phyloP scores from a whole-genome alignment of 2,888 invertebrate species.

The Erynnis tages region DNA sequence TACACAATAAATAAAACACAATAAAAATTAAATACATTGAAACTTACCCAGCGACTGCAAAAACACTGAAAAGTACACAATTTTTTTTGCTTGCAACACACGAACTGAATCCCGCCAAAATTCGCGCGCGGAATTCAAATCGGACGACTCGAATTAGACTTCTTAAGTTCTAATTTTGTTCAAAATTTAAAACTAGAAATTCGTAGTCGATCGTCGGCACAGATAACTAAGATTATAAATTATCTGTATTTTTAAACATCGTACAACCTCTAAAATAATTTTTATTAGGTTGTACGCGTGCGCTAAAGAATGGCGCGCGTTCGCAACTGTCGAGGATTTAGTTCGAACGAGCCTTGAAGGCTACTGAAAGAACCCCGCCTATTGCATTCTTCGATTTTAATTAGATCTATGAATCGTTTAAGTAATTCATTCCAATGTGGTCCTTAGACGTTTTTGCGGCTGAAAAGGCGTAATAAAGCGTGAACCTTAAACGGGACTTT shows the following conservation, averaged over 20 bases:
- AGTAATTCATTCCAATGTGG: conserved; percentile 35
- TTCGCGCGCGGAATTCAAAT: conserved; percentile 51
- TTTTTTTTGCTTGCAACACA: conserved; percentile 44
- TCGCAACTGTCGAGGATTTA: conserved; percentile 53
- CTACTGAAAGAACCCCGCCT: conserved; percentile 65
- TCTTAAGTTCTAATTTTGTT: conserved; percentile 36
- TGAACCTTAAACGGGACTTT: neutral
- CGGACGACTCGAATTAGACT: conserved; percentile 41
- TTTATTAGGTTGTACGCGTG: conserved; percentile 73
- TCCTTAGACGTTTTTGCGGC: conserved; percentile 21
- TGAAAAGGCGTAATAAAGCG: conserved; percentile 11
- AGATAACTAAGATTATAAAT: conserved; percentile 31
- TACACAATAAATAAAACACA: neutral
- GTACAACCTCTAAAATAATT: conserved; percentile 64
- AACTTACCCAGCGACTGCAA: conserved; percentile 47
- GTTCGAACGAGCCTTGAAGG: conserved; percentile 64
- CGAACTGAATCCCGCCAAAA: conserved; percentile 48
- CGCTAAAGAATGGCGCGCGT: conserved; percentile 56
- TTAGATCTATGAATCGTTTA: conserved; percentile 32
- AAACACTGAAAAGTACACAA: conserved; percentile 41
- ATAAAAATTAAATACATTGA: conserved; percentile 20
- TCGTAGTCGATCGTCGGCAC: conserved; percentile 42
- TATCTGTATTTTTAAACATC: conserved; percentile 34
- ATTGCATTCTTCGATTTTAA: conserved; percentile 46
- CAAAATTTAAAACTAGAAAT: conserved; percentile 36